Conservation (phyloP, 1,140 invertebrate genomes). For the Cyphomyrmex costatus region DNA sequence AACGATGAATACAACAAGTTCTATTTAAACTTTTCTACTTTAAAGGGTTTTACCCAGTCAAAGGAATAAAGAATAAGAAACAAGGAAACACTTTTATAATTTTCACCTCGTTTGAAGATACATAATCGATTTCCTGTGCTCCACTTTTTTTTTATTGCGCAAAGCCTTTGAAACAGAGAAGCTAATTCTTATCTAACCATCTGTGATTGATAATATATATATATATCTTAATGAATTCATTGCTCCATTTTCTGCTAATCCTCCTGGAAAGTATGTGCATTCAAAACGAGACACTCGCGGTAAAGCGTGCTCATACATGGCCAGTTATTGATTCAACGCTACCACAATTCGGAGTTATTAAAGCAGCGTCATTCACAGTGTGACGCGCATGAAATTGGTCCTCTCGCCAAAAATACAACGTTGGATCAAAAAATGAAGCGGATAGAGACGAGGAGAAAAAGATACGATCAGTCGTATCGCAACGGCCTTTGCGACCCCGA, state of each 20-base stretch:
- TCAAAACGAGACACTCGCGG: neutral
- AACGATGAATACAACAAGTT: neutral
- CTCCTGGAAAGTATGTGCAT: neutral
- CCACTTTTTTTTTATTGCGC: too few species aligned
- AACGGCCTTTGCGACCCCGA: conserved; percentile 23
- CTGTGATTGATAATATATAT: neutral
- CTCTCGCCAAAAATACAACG: conserved; percentile 21
- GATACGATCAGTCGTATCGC: neutral
- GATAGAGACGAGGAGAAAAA: neutral
- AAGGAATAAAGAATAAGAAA: too few species aligned
- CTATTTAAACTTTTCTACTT: neutral
- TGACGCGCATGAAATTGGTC: conserved; percentile 46
- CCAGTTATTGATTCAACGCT: conserved; percentile 31
- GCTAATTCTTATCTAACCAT: neutral
- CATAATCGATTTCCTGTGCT: too few species aligned
- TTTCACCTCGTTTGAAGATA: too few species aligned
- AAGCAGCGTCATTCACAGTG: conserved; percentile 42
- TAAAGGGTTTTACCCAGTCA: neutral
- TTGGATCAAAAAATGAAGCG: neutral
- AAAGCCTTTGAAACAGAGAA: too few species aligned
- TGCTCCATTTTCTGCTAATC: neutral
- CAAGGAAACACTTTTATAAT: too few species aligned
- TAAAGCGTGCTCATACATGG: neutral
- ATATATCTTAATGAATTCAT: conserved; percentile 2
- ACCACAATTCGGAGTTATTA: conserved; percentile 43